Base-by-base conservation (phyloP, 2,797 vertebrate species). In the Labroides dimidiatus region DNA sequence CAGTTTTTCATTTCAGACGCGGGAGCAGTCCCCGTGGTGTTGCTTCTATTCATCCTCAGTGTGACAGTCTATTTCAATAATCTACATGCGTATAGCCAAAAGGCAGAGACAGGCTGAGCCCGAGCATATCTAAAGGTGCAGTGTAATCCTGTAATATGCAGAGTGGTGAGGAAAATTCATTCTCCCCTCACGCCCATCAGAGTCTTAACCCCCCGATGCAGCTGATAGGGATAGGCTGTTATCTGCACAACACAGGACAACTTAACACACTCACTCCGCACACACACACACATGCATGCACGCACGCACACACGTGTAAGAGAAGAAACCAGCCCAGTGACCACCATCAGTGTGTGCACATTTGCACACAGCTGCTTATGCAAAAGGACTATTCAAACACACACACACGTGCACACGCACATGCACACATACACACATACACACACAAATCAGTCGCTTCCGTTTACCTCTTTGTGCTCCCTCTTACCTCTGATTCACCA, bases 131-230 rank as follows among this genome's bases (percentile, higher is more conserved):
- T 84, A 90, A 93, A 92, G 92, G 91, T 91, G 90, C 91, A 89
- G 84, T 93, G 93, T 93, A 93, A 94, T 92, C 92, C 93, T 84
- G 91, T 92, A 93, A 94, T 93, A 94, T 94, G 93, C 89, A 93
- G 92, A 94, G 88, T 77, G 76, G 85, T 86, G 88, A 88, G 85
- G 90, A 91, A 88, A 91, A 91, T 88, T 90, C 92, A 92, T 90
- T 92, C 88, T 89, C 84, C 87, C 77, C 84, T 87, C 82, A 84
- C 82, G 75, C 90, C 86, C 90, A 87, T 84, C 41, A 64, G 86
- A 87, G 88, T 90, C 93, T 91, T 91, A 91, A 91, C 90, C 84
- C 84, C 83, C 77, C 70, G 92, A 94, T 94, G 90, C 79, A 81
- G 85, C 84, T 88, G 93, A 94, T 94, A 93, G 90, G 77, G 88